Conservation (phyloP, 2,888 invertebrate species). For the Eupeodes latifasciatus region DNA sequence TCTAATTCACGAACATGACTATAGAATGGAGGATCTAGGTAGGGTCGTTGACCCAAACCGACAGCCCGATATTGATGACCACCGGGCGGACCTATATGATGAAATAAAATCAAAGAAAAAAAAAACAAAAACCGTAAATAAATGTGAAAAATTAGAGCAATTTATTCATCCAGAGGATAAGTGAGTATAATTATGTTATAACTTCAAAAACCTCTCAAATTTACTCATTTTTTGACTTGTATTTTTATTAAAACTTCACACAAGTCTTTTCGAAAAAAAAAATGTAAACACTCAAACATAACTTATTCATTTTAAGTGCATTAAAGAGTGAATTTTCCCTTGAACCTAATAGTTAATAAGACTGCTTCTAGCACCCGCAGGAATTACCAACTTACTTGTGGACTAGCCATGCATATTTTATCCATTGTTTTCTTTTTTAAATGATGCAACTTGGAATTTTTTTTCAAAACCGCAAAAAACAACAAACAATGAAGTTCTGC, state of each 20-base stretch:
- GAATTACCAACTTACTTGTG: neutral
- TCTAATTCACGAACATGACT: slow-evolving; percentile 89
- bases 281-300: no score
- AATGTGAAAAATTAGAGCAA: slow-evolving; percentile 66
- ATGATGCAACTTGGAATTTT: slow-evolving; percentile 35
- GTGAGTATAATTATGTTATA: neutral
- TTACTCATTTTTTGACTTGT: neutral
- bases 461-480: slow-evolving; percentile 63
- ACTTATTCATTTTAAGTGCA: neutral
- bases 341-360: neutral
- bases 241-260: neutral
- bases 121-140: slow-evolving; percentile 51
- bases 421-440: slow-evolving; percentile 11
- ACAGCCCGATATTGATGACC: slow-evolving; percentile 90
- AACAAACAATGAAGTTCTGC: slow-evolving; percentile 61
- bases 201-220: neutral
- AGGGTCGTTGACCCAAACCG: slow-evolving; percentile 90
- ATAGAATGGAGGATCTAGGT: slow-evolving; percentile 87
- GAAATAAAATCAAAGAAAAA: slow-evolving; percentile 1
- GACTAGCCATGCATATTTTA: slow-evolving; percentile 1
- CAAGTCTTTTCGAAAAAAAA: no score
- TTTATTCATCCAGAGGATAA: slow-evolving; percentile 14
- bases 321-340: neutral
- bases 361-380: neutral
- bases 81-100: slow-evolving; percentile 85